A percentile compares a stretch with the other conserved stretches of the same genome.
Conservation (phyloP, 1,140 invertebrate species). For the Dreissena rostriformis region DNA sequence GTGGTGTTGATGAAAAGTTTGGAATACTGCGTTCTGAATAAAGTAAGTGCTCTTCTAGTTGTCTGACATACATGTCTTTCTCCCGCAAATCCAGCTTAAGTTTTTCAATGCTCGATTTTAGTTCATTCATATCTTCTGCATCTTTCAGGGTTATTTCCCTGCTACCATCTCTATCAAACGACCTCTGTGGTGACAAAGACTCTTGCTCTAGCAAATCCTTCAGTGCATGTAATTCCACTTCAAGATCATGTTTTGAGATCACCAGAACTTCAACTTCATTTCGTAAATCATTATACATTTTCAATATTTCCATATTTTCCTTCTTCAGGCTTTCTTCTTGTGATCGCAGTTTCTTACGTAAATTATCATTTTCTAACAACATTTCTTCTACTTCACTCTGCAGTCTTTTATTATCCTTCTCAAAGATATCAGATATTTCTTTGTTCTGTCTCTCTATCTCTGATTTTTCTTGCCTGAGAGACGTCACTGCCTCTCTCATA, state of each 20-base stretch:
- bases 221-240: constrained; percentile 35
- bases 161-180: constrained; percentile 39
- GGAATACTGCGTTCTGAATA: constrained; percentile 24
- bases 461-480: constrained; percentile 24
- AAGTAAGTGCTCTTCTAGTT: constrained; percentile 65
- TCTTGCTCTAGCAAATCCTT: constrained; percentile 41
- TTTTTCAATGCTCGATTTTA: constrained; percentile 53
- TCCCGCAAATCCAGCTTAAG: constrained; percentile 58
- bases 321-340: constrained; percentile 44
- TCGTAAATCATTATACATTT: constrained; percentile 50
- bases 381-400: constrained; percentile 44
- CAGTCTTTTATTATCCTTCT: constrained; percentile 31
- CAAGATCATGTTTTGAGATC: constrained; percentile 36
- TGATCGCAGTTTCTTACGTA: constrained; percentile 28
- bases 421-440: constrained; percentile 5
- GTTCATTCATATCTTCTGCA: constrained; percentile 54
- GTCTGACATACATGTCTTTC: constrained; percentile 63
- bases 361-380: constrained; percentile 25
- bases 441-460: constrained; percentile 23
- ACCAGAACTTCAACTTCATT: constrained; percentile 36
- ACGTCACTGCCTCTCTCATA: constrained; percentile 42
- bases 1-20: constrained; percentile 30
- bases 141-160: constrained; percentile 49
- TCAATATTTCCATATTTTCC: constrained; percentile 48
- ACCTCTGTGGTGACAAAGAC: background rate